phyloP scores from a whole-genome alignment of 2,888 invertebrate species.

The Dolichomitus sp. region DNA sequence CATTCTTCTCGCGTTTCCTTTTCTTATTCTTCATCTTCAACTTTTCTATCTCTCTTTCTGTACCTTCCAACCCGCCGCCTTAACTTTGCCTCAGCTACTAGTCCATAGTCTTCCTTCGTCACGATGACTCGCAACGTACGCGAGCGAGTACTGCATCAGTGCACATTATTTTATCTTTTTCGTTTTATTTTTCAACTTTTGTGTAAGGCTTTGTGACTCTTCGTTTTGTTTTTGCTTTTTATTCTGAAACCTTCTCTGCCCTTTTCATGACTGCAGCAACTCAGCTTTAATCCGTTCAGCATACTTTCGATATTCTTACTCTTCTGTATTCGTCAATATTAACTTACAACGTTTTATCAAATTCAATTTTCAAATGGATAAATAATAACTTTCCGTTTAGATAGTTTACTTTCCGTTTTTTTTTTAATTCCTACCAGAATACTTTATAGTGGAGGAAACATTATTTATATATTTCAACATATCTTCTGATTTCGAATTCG shows the following conservation, averaged over 20 bases:
- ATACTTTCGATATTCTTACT: background rate
- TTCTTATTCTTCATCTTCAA: slow-evolving; percentile 51
- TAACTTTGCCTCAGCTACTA: slow-evolving; percentile 54
- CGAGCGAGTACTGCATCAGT: slow-evolving; percentile 31
- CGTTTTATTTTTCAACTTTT: slow-evolving; percentile 28
- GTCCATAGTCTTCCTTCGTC: slow-evolving; percentile 54
- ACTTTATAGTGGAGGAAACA: background rate
- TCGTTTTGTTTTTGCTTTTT: slow-evolving; percentile 36
- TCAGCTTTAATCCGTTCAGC: background rate
- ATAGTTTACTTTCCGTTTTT: background rate
- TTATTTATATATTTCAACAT: background rate
- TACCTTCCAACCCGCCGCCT: slow-evolving; percentile 58
- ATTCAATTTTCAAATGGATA: background rate
- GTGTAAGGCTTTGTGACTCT: slow-evolving; percentile 4
- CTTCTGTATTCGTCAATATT: background rate
- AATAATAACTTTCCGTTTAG: background rate
- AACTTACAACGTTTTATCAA: background rate
- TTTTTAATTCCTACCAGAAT: background rate
- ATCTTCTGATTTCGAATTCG: no score
- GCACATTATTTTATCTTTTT: slow-evolving; percentile 54
- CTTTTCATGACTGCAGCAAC: slow-evolving; percentile 29
- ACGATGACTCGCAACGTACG: slow-evolving; percentile 62
- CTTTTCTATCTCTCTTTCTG: slow-evolving; percentile 53
- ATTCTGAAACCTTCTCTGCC: slow-evolving; percentile 10
- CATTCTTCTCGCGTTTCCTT: slow-evolving; percentile 50